These are phyloP conservation scores for Coregonus clupeaformis DNA, from an alignment of 2,113 vertebrate species.

Conservation along the genomic window DNA sequence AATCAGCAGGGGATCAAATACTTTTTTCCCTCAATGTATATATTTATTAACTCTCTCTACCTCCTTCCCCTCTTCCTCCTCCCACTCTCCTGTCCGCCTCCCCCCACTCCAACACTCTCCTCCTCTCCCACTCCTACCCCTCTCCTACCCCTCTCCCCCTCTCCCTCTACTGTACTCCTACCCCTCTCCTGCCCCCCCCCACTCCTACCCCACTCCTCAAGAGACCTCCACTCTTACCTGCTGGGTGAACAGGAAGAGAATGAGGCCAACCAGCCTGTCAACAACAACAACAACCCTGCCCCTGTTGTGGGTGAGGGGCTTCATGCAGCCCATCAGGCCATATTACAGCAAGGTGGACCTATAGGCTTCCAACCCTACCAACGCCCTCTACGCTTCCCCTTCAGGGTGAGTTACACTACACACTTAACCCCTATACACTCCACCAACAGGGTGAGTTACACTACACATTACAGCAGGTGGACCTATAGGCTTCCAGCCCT, in stretches of 20 bases:
- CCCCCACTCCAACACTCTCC: no score
- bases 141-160: neutral
- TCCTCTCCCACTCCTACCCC: neutral
- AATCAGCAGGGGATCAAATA: no score
- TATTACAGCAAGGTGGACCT: slow-evolving; percentile 95
- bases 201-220: slow-evolving; percentile 42
- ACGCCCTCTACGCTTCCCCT: slow-evolving; percentile 88
- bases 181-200: neutral
- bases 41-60: no score
- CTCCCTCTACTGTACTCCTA: neutral
- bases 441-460: neutral
- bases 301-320: slow-evolving; percentile 94
- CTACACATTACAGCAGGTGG: neutral
- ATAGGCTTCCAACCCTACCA: slow-evolving; percentile 98
- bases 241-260: slow-evolving; percentile 96
- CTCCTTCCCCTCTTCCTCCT: no score
- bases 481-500: no score
- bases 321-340: slow-evolving; percentile 97
- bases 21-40: no score
- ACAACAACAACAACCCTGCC: slow-evolving; percentile 83
- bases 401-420: slow-evolving; percentile 80
- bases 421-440: neutral
- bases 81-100: no score
- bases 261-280: slow-evolving; percentile 89
- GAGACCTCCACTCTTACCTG: slow-evolving; percentile 97